Evolutionary conservation across 2,797 vertebrate genomes (phyloP).

Genomic region (Malacoctenus gilli): DNA sequence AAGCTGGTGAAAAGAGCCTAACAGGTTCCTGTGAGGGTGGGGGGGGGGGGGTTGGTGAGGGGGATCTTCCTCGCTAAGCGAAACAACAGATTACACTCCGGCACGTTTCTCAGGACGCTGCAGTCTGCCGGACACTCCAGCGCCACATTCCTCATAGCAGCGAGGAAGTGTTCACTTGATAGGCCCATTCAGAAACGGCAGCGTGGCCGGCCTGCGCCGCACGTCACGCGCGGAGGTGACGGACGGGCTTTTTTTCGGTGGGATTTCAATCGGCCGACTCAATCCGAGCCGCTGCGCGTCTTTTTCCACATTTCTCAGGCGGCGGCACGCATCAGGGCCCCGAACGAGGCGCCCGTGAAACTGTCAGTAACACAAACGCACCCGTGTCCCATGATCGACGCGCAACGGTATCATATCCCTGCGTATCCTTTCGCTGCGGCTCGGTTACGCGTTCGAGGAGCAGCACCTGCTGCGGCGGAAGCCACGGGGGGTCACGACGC

Average conservation of each 20-base stretch:
- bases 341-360: constrained; percentile 46
- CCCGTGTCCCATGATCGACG: constrained; percentile 46
- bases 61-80: constrained; percentile 19
- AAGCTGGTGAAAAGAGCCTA: constrained; percentile 39
- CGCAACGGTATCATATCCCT: constrained; percentile 56
- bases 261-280: constrained; percentile 20
- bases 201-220: constrained; percentile 57
- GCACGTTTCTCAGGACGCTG: constrained; percentile 58
- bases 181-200: constrained; percentile 56
- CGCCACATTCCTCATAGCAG: constrained; percentile 68
- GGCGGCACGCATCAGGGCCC: constrained; percentile 28
- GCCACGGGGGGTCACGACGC: constrained; percentile 42
- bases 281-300: constrained; percentile 24
- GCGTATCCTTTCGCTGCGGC: constrained; percentile 31
- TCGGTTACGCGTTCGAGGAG: constrained; percentile 53
- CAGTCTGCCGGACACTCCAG: constrained; percentile 59
- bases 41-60: no score
- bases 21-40: constrained; percentile 34
- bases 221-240: constrained; percentile 61
- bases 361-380: constrained; percentile 46
- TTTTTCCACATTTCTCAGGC: constrained; percentile 15
- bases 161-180: constrained; percentile 67
- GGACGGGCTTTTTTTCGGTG: constrained; percentile 46
- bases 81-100: constrained; percentile 52
- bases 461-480: constrained; percentile 56